A percentile compares a stretch with the other conserved stretches of the same genome.
Conservation (phyloP, 2,113 vertebrate species). For the Axis porcinus region DNA sequence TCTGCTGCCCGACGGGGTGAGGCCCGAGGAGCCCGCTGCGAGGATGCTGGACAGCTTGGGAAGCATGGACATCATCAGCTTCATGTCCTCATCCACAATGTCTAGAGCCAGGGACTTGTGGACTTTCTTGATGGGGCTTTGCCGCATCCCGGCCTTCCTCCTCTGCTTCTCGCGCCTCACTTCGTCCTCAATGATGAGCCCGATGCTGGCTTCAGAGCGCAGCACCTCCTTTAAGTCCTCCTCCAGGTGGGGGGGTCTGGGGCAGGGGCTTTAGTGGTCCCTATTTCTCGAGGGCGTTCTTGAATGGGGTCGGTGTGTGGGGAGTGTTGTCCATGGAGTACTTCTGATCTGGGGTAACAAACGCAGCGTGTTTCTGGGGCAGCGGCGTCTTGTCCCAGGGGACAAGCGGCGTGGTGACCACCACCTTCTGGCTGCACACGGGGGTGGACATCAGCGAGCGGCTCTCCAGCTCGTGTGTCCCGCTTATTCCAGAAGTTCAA, state of each 20-base stretch:
- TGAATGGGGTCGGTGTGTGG: conserved; percentile 95
- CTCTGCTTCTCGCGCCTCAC: conserved; percentile 87
- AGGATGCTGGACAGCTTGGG: conserved; percentile 80
- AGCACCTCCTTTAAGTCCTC: conserved; percentile 97
- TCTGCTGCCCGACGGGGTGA: conserved; percentile 80
- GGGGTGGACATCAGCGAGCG: conserved; percentile 96
- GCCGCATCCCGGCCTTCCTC: conserved; percentile 87
- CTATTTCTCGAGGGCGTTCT: conserved; percentile 96
- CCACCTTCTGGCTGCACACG: conserved; percentile 96
- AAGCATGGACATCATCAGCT: conserved; percentile 69
- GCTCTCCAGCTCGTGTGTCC: conserved; percentile 93
- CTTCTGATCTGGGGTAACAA: conserved; percentile 95
- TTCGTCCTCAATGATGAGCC: conserved; percentile 84
- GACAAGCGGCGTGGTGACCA: conserved; percentile 93
- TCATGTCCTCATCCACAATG: conserved; percentile 86
- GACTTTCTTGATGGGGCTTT: conserved; percentile 96
- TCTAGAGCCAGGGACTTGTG: conserved; percentile 95
- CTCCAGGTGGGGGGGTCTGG: conserved; percentile 93
- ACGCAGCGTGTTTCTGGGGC: conserved; percentile 91
- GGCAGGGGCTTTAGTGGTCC: conserved; percentile 92
- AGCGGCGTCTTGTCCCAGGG: conserved; percentile 97
- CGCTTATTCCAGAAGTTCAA: conserved; percentile 98
- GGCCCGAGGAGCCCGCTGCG: conserved; percentile 79
- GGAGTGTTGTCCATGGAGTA: conserved; percentile 89
- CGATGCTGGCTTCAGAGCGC: conserved; percentile 90